Conservation (phyloP, 2,888 invertebrate genomes). For the Drosophila ezoana region DNA sequence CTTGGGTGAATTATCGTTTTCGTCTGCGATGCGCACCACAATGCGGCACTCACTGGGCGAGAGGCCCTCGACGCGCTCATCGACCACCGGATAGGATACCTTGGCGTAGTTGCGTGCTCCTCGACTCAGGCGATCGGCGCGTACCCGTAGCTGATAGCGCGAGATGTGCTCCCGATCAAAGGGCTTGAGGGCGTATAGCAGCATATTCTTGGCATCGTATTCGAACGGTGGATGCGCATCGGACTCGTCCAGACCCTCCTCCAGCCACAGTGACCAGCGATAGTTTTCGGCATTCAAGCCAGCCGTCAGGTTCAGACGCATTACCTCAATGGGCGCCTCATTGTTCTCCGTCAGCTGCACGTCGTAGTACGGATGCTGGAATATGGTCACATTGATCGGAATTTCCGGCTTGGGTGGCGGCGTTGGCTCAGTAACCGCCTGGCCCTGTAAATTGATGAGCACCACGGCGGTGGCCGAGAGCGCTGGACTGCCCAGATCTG, state of each 20-base stretch:
- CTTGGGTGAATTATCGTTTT: conserved; percentile 93
- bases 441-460: conserved; percentile 87
- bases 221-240: conserved; percentile 86
- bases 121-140: conserved; percentile 85
- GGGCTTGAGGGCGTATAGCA: conserved; percentile 89
- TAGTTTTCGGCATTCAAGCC: conserved; percentile 88
- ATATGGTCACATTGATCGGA: conserved; percentile 83
- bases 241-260: conserved; percentile 85
- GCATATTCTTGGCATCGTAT: conserved; percentile 91
- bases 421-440: conserved; percentile 73
- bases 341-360: conserved; percentile 93
- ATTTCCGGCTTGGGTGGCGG: conserved; percentile 57
- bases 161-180: conserved; percentile 91
- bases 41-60: conserved; percentile 92
- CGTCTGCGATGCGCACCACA: conserved; percentile 91
- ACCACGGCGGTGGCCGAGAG: conserved; percentile 91
- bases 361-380: conserved; percentile 91
- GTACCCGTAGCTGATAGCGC: conserved; percentile 86
- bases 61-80: conserved; percentile 90
- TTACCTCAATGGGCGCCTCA: conserved; percentile 89
- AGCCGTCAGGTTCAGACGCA: conserved; percentile 91
- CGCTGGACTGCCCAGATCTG: conserved; percentile 94
- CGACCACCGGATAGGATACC: conserved; percentile 91
- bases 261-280: conserved; percentile 88
- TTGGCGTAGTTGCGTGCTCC: conserved; percentile 90